phyloP scores from a whole-genome alignment of 2,797 vertebrate species.

The Mastacembelus armatus region DNA sequence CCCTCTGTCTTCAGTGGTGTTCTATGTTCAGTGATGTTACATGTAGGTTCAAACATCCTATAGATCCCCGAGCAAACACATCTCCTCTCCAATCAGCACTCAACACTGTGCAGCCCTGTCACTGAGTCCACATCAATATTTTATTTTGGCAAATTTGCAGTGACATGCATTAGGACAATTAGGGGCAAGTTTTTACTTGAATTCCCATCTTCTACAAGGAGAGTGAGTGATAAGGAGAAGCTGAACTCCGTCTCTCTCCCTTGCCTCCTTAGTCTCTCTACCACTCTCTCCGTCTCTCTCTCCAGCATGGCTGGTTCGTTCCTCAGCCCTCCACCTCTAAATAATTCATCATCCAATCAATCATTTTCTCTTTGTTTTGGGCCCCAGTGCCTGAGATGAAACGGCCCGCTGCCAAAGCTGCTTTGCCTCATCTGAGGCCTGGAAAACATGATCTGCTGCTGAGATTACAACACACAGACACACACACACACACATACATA shows the following conservation, averaged over 20 bases:
- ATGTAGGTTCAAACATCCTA: conserved; percentile 75
- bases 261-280: conserved; percentile 51
- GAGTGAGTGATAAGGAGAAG: conserved; percentile 68
- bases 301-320: conserved; percentile 77
- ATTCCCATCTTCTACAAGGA: conserved; percentile 78
- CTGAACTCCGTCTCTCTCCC: conserved; percentile 58
- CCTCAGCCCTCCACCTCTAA: conserved; percentile 85
- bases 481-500: conserved; percentile 53
- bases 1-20: conserved; percentile 49
- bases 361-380: conserved; percentile 91
- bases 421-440: conserved; percentile 89
- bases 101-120: conserved; percentile 59
- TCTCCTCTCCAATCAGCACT: conserved; percentile 71
- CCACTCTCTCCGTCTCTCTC: conserved; percentile 65
- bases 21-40: conserved; percentile 61
- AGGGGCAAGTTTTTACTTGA: conserved; percentile 77
- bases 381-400: conserved; percentile 89
- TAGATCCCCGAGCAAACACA: conserved; percentile 74
- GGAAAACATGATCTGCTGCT: conserved; percentile 88
- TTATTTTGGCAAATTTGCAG: conserved; percentile 82
- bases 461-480: conserved; percentile 83
- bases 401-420: conserved; percentile 85
- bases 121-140: conserved; percentile 78
- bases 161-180: conserved; percentile 84
- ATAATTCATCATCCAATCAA: conserved; percentile 92